phyloP scores from a whole-genome alignment of 1,140 invertebrate genomes.

The Drosophila yakuba region DNA sequence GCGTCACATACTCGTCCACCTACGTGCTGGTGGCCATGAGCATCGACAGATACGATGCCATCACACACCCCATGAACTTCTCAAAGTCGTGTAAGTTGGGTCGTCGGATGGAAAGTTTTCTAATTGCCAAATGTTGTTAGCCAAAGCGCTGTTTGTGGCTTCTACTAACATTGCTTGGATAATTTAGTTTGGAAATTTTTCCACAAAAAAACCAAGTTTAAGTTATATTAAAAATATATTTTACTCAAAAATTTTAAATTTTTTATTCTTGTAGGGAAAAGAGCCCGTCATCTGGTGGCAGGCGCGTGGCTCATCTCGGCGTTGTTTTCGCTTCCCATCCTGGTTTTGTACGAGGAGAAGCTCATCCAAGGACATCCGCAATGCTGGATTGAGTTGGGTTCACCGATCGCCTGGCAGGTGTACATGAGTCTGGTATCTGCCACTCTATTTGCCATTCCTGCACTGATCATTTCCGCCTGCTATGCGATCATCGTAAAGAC shows the following conservation, averaged over 20 bases:
- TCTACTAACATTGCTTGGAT: neutral
- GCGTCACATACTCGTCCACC: slow-evolving; percentile 96
- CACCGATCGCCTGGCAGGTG: slow-evolving; percentile 92
- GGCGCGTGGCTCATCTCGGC: slow-evolving; percentile 93
- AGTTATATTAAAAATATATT: neutral
- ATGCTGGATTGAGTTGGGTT: slow-evolving; percentile 95
- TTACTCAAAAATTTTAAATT: neutral
- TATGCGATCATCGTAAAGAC: slow-evolving; percentile 96
- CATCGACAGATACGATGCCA: slow-evolving; percentile 97
- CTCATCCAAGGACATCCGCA: slow-evolving; percentile 91
- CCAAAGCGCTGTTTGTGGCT: slow-evolving; percentile 31
- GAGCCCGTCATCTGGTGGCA: slow-evolving; percentile 91
- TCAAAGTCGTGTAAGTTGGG: slow-evolving; percentile 97
- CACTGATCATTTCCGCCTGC: slow-evolving; percentile 95
- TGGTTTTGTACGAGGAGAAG: slow-evolving; percentile 93
- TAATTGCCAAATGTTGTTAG: slow-evolving; percentile 70
- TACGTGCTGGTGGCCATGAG: slow-evolving; percentile 97
- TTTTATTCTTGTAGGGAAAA: slow-evolving; percentile 88
- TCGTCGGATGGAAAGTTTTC: slow-evolving; percentile 83
- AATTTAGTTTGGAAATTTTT: neutral
- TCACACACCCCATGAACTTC: slow-evolving; percentile 97
- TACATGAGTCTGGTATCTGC: slow-evolving; percentile 94
- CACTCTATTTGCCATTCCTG: slow-evolving; percentile 94
- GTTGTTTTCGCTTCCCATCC: slow-evolving; percentile 93
- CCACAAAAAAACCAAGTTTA: neutral